Percentiles rank a stretch among this genome's conserved stretches.
phyloP scores from a whole-genome alignment of 2,888 invertebrate genomes.

The Patella caerulea region DNA sequence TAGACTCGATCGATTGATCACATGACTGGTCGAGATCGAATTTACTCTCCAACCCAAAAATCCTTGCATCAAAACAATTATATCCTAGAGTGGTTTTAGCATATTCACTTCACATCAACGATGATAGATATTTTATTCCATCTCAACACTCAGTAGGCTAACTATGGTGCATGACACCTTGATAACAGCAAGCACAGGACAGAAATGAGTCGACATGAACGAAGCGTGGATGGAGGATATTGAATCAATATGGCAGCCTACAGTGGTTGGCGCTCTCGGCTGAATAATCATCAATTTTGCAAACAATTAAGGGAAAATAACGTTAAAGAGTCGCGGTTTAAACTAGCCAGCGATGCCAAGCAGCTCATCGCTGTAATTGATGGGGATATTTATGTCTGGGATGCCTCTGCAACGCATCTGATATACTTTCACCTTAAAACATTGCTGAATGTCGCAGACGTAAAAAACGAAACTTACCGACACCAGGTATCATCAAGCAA shows the following conservation, averaged over 20 bases:
- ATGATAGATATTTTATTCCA: neutral
- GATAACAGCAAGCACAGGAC: neutral
- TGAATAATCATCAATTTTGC: slow-evolving; percentile 59
- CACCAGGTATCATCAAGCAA: slow-evolving; percentile 36
- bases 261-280: slow-evolving; percentile 61
- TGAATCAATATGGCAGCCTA: slow-evolving; percentile 62
- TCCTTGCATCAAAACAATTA: too few species aligned
- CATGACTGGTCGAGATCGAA: slow-evolving; percentile 66
- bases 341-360: slow-evolving; percentile 50
- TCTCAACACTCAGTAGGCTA: neutral
- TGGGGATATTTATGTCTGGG: slow-evolving; percentile 69
- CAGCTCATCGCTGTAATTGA: slow-evolving; percentile 61
- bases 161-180: neutral
- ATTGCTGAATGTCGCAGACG: slow-evolving; percentile 31
- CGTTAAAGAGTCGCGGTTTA: slow-evolving; percentile 45
- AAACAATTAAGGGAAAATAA: slow-evolving; percentile 57
- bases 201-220: neutral
- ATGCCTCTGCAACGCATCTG: slow-evolving; percentile 58
- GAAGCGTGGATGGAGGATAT: slow-evolving; percentile 30
- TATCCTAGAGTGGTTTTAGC: too few species aligned
- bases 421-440: slow-evolving; percentile 61
- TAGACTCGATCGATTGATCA: slow-evolving; percentile 67
- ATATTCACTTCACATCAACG: too few species aligned
- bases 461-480: slow-evolving; percentile 34
- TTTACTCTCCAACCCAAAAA: slow-evolving; percentile 43